Conservation (phyloP, 1,140 invertebrate species). For the Lucilia cuprina region DNA sequence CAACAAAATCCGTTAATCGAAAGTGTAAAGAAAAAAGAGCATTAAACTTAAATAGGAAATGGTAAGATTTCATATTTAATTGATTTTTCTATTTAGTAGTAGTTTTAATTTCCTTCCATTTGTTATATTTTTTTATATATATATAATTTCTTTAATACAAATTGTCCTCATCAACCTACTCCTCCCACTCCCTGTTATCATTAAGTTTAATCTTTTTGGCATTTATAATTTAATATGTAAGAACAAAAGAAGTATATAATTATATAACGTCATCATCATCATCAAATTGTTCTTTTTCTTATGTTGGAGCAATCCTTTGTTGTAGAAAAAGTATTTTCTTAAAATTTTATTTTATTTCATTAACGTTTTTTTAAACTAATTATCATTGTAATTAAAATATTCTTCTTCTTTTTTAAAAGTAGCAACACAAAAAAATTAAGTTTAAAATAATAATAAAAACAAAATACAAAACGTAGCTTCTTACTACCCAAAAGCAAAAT, state of each 20-base stretch:
- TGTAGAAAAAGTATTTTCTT: too few species aligned
- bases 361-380: too few species aligned
- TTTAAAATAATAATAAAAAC: neutral
- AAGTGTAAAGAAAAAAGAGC: neutral
- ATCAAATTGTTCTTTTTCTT: neutral
- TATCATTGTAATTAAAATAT: neutral
- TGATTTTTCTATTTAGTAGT: neutral
- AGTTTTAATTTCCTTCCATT: neutral
- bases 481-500: too few species aligned
- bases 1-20: neutral
- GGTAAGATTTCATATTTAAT: neutral
- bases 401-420: neutral
- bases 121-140: neutral
- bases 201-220: neutral
- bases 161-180: too few species aligned
- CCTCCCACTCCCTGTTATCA: neutral
- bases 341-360: neutral
- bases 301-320: too few species aligned
- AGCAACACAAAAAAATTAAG: neutral
- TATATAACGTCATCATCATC: neutral
- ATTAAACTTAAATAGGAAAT: neutral
- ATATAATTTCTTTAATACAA: neutral
- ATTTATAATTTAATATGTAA: neutral
- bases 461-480: too few species aligned
- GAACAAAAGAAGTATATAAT: neutral